Percentiles rank a stretch among this genome's conserved stretches.
Evolutionary conservation across 2,888 invertebrate species (phyloP).

Genomic region (Polietes domitor): DNA sequence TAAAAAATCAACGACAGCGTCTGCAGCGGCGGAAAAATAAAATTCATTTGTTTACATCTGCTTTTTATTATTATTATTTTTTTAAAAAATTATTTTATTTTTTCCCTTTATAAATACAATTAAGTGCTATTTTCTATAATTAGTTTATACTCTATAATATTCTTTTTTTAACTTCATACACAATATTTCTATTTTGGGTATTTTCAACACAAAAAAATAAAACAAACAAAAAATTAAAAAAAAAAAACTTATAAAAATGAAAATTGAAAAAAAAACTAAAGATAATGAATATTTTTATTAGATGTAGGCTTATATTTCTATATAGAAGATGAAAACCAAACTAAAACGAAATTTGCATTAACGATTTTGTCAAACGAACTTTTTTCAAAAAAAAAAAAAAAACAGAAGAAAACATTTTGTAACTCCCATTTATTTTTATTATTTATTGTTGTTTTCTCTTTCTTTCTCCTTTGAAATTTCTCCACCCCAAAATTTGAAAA

Average conservation of each 20-base stretch:
- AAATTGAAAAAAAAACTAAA: slow-evolving; percentile 38
- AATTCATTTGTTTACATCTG: slow-evolving; percentile 60
- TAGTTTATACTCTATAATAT: slow-evolving; percentile 62
- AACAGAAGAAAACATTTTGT: slow-evolving; percentile 39
- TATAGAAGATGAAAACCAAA: slow-evolving; percentile 14
- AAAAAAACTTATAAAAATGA: slow-evolving; percentile 36
- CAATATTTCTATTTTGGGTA: slow-evolving; percentile 61
- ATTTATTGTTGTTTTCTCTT: slow-evolving; percentile 51
- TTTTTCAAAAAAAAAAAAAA: slow-evolving; percentile 30
- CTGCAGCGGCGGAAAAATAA: slow-evolving; percentile 71
- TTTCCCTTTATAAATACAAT: slow-evolving; percentile 61
- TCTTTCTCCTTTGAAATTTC: slow-evolving; percentile 26
- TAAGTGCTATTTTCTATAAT: slow-evolving; percentile 66
- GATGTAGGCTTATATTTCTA: slow-evolving; percentile 25
- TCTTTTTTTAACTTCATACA: slow-evolving; percentile 50
- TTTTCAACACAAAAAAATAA: slow-evolving; percentile 59
- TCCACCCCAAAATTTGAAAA: slow-evolving; percentile 57
- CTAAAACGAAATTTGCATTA: slow-evolving; percentile 36
- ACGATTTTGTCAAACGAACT: slow-evolving; percentile 18
- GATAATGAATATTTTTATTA: slow-evolving; percentile 39
- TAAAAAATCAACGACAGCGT: slow-evolving; percentile 68
- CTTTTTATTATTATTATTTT: slow-evolving; percentile 56
- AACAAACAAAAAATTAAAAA: slow-evolving; percentile 45
- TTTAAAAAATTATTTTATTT: slow-evolving; percentile 48
- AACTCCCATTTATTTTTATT: slow-evolving; percentile 27